A percentile compares a stretch with the other conserved stretches of the same genome.
Evolutionary conservation across 2,888 invertebrate species (phyloP).

Genomic region (Dryocosmus kuriphilus): DNA sequence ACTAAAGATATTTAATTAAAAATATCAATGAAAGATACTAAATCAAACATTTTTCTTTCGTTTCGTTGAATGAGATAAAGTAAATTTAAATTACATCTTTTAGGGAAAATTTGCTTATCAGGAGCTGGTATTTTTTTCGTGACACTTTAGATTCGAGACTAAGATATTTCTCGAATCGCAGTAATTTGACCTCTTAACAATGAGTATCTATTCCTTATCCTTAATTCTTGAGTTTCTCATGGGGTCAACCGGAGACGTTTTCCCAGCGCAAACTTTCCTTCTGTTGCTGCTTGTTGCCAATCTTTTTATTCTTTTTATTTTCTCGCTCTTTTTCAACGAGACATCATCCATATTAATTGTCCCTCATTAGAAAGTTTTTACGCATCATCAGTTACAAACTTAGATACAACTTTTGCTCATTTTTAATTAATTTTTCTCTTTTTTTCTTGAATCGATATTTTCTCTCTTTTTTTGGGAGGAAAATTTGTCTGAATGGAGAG

Average conservation of each 20-base stretch:
- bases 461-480: not conserved
- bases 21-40: too few relatives aligned
- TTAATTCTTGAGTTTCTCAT: conserved; percentile 23
- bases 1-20: not conserved
- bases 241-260: conserved; percentile 34
- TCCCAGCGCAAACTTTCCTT: conserved; percentile 32
- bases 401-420: conserved; percentile 58
- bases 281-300: conserved; percentile 9
- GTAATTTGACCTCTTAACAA: conserved; percentile 10
- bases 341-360: conserved; percentile 56
- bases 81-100: too few relatives aligned
- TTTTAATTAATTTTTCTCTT: not conserved
- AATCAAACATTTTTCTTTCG: too few relatives aligned
- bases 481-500: not conserved
- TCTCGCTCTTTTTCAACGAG: conserved; percentile 28
- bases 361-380: conserved; percentile 70
- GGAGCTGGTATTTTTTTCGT: conserved; percentile 15
- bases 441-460: not conserved
- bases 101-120: not conserved
- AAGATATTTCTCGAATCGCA: not conserved
- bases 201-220: not conserved
- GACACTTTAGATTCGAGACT: not conserved
- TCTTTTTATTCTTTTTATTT: conserved; percentile 5
- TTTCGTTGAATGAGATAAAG: too few relatives aligned
- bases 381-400: conserved; percentile 63